These are phyloP conservation scores for Gopherus flavomarginatus DNA, from an alignment of 2,113 vertebrate species.

Conservation along the genomic window DNA sequence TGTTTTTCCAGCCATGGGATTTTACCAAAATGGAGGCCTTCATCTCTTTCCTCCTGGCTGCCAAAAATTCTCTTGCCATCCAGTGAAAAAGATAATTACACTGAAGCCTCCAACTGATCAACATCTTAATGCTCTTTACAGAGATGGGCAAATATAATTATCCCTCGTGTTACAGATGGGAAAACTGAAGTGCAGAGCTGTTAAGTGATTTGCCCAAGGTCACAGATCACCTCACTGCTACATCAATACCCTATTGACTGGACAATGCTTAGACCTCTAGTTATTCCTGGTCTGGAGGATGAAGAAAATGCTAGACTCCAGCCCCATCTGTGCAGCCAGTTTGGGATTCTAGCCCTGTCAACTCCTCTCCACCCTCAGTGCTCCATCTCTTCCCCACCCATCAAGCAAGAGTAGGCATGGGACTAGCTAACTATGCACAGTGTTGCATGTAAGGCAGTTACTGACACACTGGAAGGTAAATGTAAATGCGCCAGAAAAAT, in stretches of 20 bases:
- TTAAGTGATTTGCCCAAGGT: constrained; percentile 50
- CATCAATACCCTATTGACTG: not conserved
- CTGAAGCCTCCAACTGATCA: not conserved
- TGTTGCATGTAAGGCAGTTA: not conserved
- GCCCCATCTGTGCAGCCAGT: not conserved
- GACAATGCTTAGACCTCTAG: not conserved
- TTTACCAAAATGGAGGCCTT: constrained; percentile 57
- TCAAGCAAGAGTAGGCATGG: not conserved
- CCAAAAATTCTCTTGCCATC: constrained; percentile 47
- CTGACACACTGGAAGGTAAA: not conserved
- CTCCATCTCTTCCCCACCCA: not conserved
- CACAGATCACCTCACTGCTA: not conserved
- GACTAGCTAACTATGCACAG: not conserved
- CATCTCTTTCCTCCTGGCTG: not conserved
- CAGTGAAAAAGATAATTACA: constrained; percentile 35
- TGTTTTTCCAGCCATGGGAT: constrained; percentile 54
- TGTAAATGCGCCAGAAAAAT: not conserved
- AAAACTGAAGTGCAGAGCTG: not conserved
- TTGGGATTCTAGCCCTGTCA: not conserved
- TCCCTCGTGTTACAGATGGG: constrained; percentile 1
- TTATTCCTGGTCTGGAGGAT: not conserved
- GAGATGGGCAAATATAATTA: constrained; percentile 5
- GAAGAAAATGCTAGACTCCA: not conserved
- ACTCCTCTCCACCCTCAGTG: not conserved
- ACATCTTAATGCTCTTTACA: not conserved